Percentiles rank a stretch among this genome's conserved stretches.
Conservation (phyloP, 2,888 invertebrate species). For the Agonopterix arenella region DNA sequence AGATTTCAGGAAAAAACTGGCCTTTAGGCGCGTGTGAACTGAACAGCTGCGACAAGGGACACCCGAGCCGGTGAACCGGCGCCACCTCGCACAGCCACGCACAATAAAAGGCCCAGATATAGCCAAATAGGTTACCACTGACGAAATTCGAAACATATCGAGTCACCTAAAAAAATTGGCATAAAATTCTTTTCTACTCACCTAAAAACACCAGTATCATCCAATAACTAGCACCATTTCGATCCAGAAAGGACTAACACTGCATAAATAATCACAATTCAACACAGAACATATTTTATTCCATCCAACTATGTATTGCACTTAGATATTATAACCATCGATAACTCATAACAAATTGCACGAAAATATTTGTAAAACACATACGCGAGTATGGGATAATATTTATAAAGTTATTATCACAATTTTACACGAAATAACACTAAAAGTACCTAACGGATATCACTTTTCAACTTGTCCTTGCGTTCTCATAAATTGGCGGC, state of each 20-base stretch:
- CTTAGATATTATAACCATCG: slow-evolving; percentile 59
- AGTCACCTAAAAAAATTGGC: slow-evolving; percentile 18
- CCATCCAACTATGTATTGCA: slow-evolving; percentile 65
- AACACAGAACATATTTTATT: slow-evolving; percentile 68
- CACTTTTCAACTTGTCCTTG: slow-evolving; percentile 70
- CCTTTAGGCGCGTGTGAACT: not conserved
- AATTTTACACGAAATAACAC: slow-evolving; percentile 55
- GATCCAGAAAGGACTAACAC: slow-evolving; percentile 65
- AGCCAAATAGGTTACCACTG: slow-evolving; percentile 62
- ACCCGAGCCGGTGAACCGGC: slow-evolving; percentile 35
- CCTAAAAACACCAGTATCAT: slow-evolving; percentile 65
- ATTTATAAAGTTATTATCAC: slow-evolving; percentile 60
- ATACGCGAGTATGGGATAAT: slow-evolving; percentile 51
- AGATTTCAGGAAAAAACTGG: slow-evolving; percentile 7
- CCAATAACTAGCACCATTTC: slow-evolving; percentile 67
- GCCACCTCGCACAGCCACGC: slow-evolving; percentile 39
- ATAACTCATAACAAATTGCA: slow-evolving; percentile 68
- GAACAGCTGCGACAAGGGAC: slow-evolving; percentile 25
- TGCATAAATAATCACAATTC: slow-evolving; percentile 73
- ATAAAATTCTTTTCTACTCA: slow-evolving; percentile 35
- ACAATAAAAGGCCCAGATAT: slow-evolving; percentile 37
- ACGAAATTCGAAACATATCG: slow-evolving; percentile 36
- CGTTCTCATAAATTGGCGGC: slow-evolving; percentile 73
- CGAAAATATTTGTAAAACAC: slow-evolving; percentile 48
- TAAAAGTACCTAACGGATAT: slow-evolving; percentile 45